A percentile compares a stretch with the other conserved stretches of the same genome.
These are phyloP conservation scores for Manis javanica DNA, from an alignment of 2,797 vertebrate genomes.

Conservation along the genomic window DNA sequence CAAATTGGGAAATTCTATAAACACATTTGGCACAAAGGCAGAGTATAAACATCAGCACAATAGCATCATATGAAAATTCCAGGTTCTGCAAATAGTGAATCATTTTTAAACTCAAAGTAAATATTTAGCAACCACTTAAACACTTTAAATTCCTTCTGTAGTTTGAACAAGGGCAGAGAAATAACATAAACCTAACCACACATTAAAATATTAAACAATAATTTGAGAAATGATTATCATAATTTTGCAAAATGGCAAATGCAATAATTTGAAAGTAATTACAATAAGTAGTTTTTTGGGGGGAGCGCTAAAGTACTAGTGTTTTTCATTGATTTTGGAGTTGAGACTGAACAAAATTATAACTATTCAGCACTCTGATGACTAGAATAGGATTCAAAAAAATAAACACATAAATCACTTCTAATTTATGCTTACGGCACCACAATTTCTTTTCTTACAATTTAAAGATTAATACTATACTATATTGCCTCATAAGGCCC, in stretches of 20 bases:
- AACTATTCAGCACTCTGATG: neutral
- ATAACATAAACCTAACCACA: neutral
- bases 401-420: neutral
- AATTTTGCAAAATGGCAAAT: conserved; percentile 40
- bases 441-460: neutral
- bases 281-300: neutral
- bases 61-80: neutral
- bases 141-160: conserved; percentile 31
- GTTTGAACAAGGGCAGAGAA: neutral
- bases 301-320: neutral
- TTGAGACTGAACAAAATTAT: neutral
- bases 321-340: conserved; percentile 1
- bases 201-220: conserved; percentile 22
- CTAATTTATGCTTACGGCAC: neutral
- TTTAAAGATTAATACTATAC: neutral
- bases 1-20: conserved; percentile 35
- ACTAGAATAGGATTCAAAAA: neutral
- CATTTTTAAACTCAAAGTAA: conserved; percentile 44
- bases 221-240: conserved; percentile 16
- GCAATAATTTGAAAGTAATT: neutral
- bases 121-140: neutral
- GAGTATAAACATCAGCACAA: conserved; percentile 19
- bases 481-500: neutral
- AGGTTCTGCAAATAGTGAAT: neutral
- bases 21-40: neutral